Evolutionary conservation across 2,888 invertebrate genomes (phyloP).

Genomic region (Drosophila buzzatii): DNA sequence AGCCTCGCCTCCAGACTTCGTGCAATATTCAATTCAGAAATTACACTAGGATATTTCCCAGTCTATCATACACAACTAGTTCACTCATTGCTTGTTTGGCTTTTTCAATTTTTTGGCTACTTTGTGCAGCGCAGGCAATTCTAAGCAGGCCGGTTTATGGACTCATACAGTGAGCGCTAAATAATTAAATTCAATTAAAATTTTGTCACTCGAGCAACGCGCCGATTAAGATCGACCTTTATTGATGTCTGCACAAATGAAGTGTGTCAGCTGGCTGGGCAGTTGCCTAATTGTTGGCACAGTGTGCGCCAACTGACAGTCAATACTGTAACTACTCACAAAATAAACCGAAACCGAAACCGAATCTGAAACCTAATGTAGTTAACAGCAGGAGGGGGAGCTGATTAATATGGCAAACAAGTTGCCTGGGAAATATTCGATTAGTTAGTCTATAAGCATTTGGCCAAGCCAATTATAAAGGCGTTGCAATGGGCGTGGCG

Average conservation of each 20-base stretch:
- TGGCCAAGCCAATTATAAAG: slow-evolving; percentile 38
- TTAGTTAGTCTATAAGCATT: slow-evolving; percentile 13
- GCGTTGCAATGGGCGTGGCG: slow-evolving; percentile 49
- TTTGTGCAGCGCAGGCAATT: slow-evolving; percentile 15
- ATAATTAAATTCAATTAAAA: slow-evolving; percentile 64
- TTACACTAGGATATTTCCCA: background rate
- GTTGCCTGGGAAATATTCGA: slow-evolving; percentile 44
- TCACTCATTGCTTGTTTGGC: background rate
- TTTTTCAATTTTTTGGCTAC: slow-evolving; percentile 26
- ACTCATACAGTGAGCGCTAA: slow-evolving; percentile 30
- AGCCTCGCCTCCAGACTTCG: too few relatives aligned
- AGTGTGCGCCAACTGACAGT: slow-evolving; percentile 25
- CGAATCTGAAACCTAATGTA: background rate
- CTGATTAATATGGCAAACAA: slow-evolving; percentile 52
- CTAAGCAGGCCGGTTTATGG: slow-evolving; percentile 52
- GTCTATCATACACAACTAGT: background rate
- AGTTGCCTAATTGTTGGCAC: slow-evolving; percentile 27
- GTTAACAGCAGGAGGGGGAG: slow-evolving; percentile 24
- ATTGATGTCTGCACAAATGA: slow-evolving; percentile 59
- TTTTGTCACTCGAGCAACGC: slow-evolving; percentile 57
- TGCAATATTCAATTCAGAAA: too few relatives aligned
- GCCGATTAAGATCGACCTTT: slow-evolving; percentile 43
- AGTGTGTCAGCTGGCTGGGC: slow-evolving; percentile 26
- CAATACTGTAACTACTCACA: slow-evolving; percentile 35
- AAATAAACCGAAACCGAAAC: background rate